Conservation (phyloP, 1,140 invertebrate genomes). For the Drosophila miranda region DNA sequence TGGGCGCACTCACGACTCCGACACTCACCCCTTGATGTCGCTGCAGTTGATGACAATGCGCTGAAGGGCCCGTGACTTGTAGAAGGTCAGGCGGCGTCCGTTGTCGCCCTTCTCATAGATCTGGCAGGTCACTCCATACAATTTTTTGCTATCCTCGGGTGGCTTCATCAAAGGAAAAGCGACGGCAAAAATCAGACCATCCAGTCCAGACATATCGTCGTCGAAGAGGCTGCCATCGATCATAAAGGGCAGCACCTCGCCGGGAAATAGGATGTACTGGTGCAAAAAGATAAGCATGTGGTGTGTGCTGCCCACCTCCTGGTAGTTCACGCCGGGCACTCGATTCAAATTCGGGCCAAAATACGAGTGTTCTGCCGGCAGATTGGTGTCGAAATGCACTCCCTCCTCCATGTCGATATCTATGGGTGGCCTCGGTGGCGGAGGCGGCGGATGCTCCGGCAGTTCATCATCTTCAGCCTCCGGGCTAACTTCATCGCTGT, state of each 20-base stretch:
- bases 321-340: conserved; percentile 72
- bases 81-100: conserved; percentile 52
- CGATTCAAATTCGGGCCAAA: conserved; percentile 72
- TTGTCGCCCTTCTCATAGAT: conserved; percentile 76
- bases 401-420: conserved; percentile 60
- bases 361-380: conserved; percentile 79
- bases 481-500: conserved; percentile 37
- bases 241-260: conserved; percentile 88
- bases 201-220: conserved; percentile 55
- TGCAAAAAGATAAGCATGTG: conserved; percentile 85
- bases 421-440: conserved; percentile 7
- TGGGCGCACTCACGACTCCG: background rate
- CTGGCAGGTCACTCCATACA: conserved; percentile 80
- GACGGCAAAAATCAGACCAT: conserved; percentile 74
- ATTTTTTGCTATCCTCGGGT: conserved; percentile 51
- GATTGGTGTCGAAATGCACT: conserved; percentile 76
- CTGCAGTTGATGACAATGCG: conserved; percentile 69
- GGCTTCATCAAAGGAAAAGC: conserved; percentile 66
- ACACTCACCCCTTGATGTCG: conserved; percentile 64
- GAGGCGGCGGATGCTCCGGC: conserved; percentile 10
- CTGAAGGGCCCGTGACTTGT: conserved; percentile 75
- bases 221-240: conserved; percentile 82
- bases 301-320: conserved; percentile 68
- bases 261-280: conserved; percentile 87
- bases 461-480: conserved; percentile 9